Evolutionary conservation across 2,797 vertebrate species (phyloP).

Genomic region (Enteromius radiatus): DNA sequence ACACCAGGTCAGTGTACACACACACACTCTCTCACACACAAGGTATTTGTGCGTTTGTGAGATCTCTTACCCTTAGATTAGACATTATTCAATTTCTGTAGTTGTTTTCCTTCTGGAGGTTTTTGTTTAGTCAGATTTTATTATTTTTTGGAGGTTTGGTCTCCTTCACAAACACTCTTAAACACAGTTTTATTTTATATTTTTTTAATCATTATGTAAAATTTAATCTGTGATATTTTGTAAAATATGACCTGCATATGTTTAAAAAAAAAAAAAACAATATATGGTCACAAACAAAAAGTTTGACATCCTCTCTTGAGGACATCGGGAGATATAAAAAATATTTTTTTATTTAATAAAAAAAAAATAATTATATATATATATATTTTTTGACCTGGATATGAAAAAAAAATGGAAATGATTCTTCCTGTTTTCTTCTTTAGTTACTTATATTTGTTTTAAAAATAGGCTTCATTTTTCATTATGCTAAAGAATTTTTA

Average conservation of each 20-base stretch:
- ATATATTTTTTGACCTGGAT: no score
- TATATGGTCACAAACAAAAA: background rate
- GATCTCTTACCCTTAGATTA: background rate
- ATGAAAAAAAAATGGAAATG: no score
- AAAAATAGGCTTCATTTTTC: background rate
- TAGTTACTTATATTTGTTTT: background rate
- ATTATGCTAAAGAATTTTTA: background rate
- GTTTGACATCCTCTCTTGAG: background rate
- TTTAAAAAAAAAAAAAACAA: background rate
- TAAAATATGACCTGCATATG: background rate
- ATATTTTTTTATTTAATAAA: no score
- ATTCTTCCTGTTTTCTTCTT: background rate
- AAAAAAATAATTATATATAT: no score
- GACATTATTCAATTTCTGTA: background rate
- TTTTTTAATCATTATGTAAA: no score
- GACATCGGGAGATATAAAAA: background rate
- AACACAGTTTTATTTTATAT: no score
- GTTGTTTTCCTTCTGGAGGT: background rate
- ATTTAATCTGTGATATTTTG: background rate
- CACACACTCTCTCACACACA: background rate
- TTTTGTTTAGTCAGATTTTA: background rate
- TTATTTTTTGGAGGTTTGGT: background rate
- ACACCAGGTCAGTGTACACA: slow-evolving; percentile 76
- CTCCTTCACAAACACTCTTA: no score
- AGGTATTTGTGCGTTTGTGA: background rate